Evolutionary conservation across 2,888 invertebrate species (phyloP), one percentile per base, ranked within the genome.

Genomic region (Carpatolechia fugitivella): DNA sequence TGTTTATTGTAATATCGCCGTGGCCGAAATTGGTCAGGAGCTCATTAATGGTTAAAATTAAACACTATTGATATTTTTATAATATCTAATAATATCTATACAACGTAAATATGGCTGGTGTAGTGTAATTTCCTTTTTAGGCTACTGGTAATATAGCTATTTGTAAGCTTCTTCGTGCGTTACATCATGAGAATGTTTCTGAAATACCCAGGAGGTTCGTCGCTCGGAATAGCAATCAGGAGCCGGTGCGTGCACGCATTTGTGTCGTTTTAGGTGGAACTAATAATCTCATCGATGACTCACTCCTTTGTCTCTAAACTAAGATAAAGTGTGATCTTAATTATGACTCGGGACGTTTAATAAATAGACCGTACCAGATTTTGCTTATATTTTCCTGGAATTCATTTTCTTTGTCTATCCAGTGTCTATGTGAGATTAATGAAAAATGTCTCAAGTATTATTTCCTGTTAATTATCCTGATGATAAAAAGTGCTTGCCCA

Each of bases 281-380:
- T 76, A 78, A 78, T 78, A 80, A 79, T 82, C 73, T 78, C 58
- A 74, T 66, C 74, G 77, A 63, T 87, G 88, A 86, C 67, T 85
- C 86, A 85, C 62, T 69, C 63, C 84, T 85, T 86, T 86, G 85
- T 85, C 74, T 69, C 67, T 68, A 50, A 55, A 51, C 47, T 52
- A 64, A 64, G 60, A 63, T 59, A 59, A 64, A 60, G 63, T 62
- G 67, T 68, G 72, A 69, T 67, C 62, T 54, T 61, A 69, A 65
- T 63, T 61, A 24, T 24, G 24, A 68, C 62, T 52, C 62, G 56
- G 60, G 56, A 66, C 64, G 30, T 55, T 64, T 70, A 65, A 74
- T 64, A 53, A 67, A 67, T 73, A 67, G 61, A 57, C 57, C 58
- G 61, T 62, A 60, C 66, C 72, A 36, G 29, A 36, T 47, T n/a